A percentile compares a stretch with the other conserved stretches of the same genome.
Evolutionary conservation across 2,888 invertebrate species (phyloP).

Genomic region (Parthenolecanium corni): DNA sequence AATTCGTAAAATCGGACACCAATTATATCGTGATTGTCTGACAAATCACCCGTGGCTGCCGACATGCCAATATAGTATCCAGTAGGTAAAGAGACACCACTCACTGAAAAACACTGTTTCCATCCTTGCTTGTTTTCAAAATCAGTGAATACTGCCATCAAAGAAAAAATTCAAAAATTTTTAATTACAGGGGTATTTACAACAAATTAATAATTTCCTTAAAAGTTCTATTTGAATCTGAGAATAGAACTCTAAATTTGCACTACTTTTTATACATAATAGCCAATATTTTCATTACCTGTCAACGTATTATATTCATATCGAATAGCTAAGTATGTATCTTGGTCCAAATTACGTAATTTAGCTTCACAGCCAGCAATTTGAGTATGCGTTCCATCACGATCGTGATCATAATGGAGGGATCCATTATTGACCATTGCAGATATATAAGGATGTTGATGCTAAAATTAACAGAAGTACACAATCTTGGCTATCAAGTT

Average conservation of each 20-base stretch:
- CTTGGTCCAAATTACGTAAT: conserved; percentile 79
- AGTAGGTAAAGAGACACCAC: conserved; percentile 82
- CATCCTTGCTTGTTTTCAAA: conserved; percentile 83
- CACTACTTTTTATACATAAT: neutral
- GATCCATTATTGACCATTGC: conserved; percentile 97
- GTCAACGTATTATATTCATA: conserved; percentile 84
- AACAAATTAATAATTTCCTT: neutral
- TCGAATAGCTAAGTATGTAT: conserved; percentile 78
- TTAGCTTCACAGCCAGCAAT: conserved; percentile 93
- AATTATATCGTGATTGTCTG: conserved; percentile 91
- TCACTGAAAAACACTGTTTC: conserved; percentile 84
- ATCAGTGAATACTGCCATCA: conserved; percentile 69
- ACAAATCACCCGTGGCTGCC: conserved; percentile 92
- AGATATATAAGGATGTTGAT: conserved; percentile 95
- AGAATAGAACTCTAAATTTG: neutral
- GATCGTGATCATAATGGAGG: conserved; percentile 91
- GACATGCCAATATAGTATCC: conserved; percentile 90
- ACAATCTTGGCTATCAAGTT: conserved; percentile 30
- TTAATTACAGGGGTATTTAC: conserved; percentile 3
- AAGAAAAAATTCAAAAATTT: conserved; percentile 30
- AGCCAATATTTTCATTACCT: conserved; percentile 45
- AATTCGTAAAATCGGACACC: conserved; percentile 86
- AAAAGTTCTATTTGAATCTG: neutral
- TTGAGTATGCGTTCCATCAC: conserved; percentile 96
- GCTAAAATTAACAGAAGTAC: conserved; percentile 49